A percentile compares a stretch with the other conserved stretches of the same genome.
These are phyloP conservation scores for Ericerus pela DNA, from an alignment of 1,140 invertebrate species.

Conservation along the genomic window DNA sequence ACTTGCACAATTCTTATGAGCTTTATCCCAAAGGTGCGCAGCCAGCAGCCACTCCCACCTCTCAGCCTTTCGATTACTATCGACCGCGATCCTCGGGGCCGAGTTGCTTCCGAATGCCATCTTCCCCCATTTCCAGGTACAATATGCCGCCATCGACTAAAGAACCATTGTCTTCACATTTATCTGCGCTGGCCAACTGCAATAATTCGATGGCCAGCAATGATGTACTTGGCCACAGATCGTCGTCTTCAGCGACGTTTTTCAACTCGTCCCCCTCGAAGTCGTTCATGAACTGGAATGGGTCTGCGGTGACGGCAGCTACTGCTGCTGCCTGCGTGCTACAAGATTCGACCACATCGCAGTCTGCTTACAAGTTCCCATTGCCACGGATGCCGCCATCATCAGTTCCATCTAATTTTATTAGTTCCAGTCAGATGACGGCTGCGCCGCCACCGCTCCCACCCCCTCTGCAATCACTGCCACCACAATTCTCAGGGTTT, in stretches of 20 bases:
- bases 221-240: no score
- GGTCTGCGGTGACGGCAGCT: not conserved
- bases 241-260: not conserved
- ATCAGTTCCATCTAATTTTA: not conserved
- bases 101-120: not conserved
- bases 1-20: no score
- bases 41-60: not conserved
- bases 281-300: not conserved
- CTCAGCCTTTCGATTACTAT: not conserved
- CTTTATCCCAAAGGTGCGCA: no score
- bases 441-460: no score
- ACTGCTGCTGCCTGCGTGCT: not conserved
- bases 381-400: not conserved
- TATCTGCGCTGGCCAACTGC: not conserved
- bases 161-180: not conserved
- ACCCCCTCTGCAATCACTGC: not conserved
- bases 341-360: not conserved
- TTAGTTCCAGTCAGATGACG: no score
- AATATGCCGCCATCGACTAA: not conserved
- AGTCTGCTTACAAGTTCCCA: not conserved
- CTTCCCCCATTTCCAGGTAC: not conserved
- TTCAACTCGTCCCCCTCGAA: not conserved
- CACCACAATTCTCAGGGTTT: not conserved
- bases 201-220: not conserved
- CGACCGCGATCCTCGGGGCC: not conserved